A percentile compares a stretch with the other conserved stretches of the same genome.
Conservation (phyloP, 2,888 invertebrate species). For the Drosophila mayaguana region DNA sequence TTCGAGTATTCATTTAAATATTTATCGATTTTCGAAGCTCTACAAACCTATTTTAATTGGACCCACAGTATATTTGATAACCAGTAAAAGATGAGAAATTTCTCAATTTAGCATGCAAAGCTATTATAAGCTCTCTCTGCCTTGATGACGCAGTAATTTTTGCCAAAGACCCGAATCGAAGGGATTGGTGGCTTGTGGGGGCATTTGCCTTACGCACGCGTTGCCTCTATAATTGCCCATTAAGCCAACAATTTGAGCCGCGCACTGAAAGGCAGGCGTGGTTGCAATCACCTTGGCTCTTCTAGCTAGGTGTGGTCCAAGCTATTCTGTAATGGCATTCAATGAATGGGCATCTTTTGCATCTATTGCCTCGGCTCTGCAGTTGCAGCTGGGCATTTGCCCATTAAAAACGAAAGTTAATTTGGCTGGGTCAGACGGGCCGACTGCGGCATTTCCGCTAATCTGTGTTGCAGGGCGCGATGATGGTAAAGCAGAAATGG, state of each 20-base stretch:
- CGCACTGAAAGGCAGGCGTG: not conserved
- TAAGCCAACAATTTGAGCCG: not conserved
- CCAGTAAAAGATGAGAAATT: too few species aligned
- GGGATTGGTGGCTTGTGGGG: not conserved
- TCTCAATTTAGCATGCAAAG: not conserved
- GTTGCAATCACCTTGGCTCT: not conserved
- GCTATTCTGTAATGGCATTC: not conserved
- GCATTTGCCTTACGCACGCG: not conserved
- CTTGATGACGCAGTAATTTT: not conserved
- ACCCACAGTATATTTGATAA: too few species aligned
- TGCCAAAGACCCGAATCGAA: not conserved
- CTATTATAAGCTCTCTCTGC: not conserved
- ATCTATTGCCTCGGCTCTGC: not conserved
- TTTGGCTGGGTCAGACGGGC: slow-evolving; percentile 7
- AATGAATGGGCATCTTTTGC: not conserved
- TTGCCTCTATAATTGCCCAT: not conserved
- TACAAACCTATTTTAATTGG: too few species aligned
- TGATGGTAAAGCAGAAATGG: slow-evolving; percentile 40
- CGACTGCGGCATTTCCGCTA: slow-evolving; percentile 33
- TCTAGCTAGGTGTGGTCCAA: not conserved
- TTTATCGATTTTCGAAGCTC: too few species aligned
- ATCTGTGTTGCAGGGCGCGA: slow-evolving; percentile 6
- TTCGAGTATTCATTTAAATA: too few species aligned
- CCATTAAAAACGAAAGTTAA: slow-evolving; percentile 46
- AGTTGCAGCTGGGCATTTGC: slow-evolving; percentile 9